Base-by-base conservation (phyloP, 1,140 invertebrate species). In the Pseudomyrmex cubaensis region DNA sequence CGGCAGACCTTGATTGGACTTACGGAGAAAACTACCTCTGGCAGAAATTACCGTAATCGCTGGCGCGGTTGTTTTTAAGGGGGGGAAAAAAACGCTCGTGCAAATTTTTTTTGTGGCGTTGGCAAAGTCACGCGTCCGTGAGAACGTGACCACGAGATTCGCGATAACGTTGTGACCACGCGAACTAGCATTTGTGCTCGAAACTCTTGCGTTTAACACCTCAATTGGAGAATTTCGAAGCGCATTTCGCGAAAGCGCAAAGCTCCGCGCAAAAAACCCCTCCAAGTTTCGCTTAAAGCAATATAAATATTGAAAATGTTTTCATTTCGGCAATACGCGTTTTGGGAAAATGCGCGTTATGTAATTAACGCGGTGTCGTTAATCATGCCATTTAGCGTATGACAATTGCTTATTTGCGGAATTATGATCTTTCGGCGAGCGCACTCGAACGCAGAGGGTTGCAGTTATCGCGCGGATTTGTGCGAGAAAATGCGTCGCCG, bases 131-230 rank as follows among this genome's bases (percentile, higher is more conserved):
- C 76, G 76, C 76, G 76, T 59, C 20, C 64, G 22, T 59, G 66
- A 80, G 76, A 80, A 78, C 76, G 76, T 78, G 76, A 77, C 75
- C 63, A 77, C 63, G 75, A 78, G 76, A 78, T 78, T 17, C 54
- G 76, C 44, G 76, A 80, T 80, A 80, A 59, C 66, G 57, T 80
- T 72, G 76, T 54, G 54, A 72, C 76, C 76, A 80, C 66, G 76
- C 76, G 76, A 80, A 46, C 67, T 44, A 25, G 3, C 67, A 15
- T 59, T 15, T 54, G 76, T 25, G 66, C 44, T 80, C 76, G 66
- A 59, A 48, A 56, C 76, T 61, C 44, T 80, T 59, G 44, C 76
- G 66, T 80, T 80, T 80, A 80, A 80, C 66, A 66, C 76, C 76
- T 80, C 66, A 80, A 80, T 80, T 59, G 76, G 59, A 56, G 66